A percentile compares a stretch with the other conserved stretches of the same genome.
Conservation (phyloP, 1,140 invertebrate genomes). For the Trichogramma pretiosum region DNA sequence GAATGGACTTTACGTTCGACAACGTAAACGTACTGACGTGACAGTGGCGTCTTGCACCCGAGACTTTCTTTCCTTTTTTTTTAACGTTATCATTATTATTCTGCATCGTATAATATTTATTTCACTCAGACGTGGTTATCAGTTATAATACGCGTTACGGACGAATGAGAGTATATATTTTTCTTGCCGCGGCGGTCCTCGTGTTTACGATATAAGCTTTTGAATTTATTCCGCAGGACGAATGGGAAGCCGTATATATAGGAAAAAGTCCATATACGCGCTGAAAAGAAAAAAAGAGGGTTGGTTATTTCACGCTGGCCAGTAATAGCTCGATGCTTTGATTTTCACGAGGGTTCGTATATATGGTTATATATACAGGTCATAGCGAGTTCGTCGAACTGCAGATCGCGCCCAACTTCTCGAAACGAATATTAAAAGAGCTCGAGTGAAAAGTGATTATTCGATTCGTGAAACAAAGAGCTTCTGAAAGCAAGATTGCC, state of each 20-base stretch:
- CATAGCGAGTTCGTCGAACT: too few species aligned
- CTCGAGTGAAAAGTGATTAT: too few species aligned
- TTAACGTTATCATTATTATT: slow-evolving; percentile 22
- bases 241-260: too few species aligned
- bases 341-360: slow-evolving; percentile 6
- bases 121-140: slow-evolving; percentile 33
- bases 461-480: too few species aligned
- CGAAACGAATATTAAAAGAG: too few species aligned
- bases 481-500: too few species aligned
- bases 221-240: slow-evolving; percentile 15
- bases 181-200: neutral
- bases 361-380: too few species aligned
- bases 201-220: slow-evolving; percentile 16
- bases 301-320: slow-evolving; percentile 5
- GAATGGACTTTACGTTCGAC: slow-evolving; percentile 4
- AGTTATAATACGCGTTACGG: slow-evolving; percentile 22
- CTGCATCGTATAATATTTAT: slow-evolving; percentile 36
- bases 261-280: too few species aligned
- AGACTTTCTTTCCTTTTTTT: slow-evolving; percentile 20
- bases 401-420: too few species aligned
- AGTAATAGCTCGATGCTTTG: slow-evolving; percentile 7
- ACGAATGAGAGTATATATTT: slow-evolving; percentile 16
- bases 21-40: too few species aligned
- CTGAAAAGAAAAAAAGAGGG: too few species aligned
- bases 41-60: too few species aligned